Base-by-base conservation (phyloP, 2,888 invertebrate genomes). In the Harmothoe impar region DNA sequence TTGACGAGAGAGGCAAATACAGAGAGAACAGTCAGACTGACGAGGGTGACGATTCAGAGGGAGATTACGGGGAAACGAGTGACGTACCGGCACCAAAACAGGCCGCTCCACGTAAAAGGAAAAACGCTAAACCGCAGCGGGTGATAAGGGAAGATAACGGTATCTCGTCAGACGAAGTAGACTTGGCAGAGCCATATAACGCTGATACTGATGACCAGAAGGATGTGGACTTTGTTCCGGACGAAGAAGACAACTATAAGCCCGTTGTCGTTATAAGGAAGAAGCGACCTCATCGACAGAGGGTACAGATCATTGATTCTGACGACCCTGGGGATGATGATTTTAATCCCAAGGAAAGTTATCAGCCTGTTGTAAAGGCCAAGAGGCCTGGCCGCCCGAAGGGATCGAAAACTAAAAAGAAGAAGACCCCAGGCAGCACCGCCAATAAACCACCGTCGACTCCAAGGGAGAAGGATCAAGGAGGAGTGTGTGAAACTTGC, bases 361-460 rank as follows among this genome's bases (percentile, higher is more conserved):
- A 17, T 5, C 33, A 81, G 23, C 43, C 81, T 81, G 43, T 81
- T 43, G 0, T 29, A 3, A 72, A 72, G 72, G 35, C 1, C 17
- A 33, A 35, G 43, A 86, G 52, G 20, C 86, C 52, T 20, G 86
- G 86, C 29, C 52, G 86, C 3, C 86, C 86, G 1, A 86, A 56
- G 20, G 56, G 56, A 56, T 25, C 25, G 0, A 81, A 81, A 29
- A 77, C 20, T 29, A 77, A 77, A 29, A 15, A 5, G 7, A 77
- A 33, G 35, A 77, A 77, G 25, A 10, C 31, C 1, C 1, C 7
- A 12, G 15, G 12, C 62, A 20, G 3, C 3, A 20, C 12, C 20
- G 3, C n/a, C 23, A 77, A 77, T 3, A 77, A 77, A 31, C 5
- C 77, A 25, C 25, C 25, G 31, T 5, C 7, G 1, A 72, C 15